Conservation (phyloP, 1,140 invertebrate genomes). For the Ridgeia piscesae region DNA sequence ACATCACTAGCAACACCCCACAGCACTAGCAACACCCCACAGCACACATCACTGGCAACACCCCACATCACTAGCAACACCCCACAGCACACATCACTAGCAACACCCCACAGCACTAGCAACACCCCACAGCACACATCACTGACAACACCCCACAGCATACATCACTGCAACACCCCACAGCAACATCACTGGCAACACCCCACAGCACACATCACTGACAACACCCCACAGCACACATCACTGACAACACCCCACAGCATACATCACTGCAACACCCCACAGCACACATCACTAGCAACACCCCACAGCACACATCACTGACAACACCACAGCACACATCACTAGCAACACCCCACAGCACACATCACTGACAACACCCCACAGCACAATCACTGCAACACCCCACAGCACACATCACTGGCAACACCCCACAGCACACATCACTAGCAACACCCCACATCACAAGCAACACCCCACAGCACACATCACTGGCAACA, state of each 20-base stretch:
- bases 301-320: no score
- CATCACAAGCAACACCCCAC: background rate
- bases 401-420: background rate
- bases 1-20: background rate
- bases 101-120: no score
- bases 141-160: no score
- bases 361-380: background rate
- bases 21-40: background rate
- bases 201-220: no score
- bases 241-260: background rate
- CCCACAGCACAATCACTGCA: background rate
- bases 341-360: no score
- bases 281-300: background rate
- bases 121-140: background rate
- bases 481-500: background rate
- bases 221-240: no score
- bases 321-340: background rate
- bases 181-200: background rate
- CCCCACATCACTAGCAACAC: background rate
- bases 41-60: background rate
- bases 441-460: no score
- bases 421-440: no score
- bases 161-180: background rate
- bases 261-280: no score
- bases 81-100: background rate